Base-by-base conservation (phyloP, 2,797 vertebrate genomes). In the Gymnoscopelus microlampas region DNA sequence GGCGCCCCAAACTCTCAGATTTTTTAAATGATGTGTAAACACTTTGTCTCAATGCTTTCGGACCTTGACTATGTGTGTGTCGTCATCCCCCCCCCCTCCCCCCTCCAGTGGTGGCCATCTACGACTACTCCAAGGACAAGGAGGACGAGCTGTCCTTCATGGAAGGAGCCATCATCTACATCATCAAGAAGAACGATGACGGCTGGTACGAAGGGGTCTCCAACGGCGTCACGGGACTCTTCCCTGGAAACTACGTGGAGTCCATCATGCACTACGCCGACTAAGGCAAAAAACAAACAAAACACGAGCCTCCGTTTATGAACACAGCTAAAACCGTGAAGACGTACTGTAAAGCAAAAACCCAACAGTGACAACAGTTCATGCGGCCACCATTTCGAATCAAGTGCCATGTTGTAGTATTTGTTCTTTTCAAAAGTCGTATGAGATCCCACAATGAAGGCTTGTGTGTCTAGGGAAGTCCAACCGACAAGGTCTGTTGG, bases 191-290 rank as follows among this genome's bases (percentile, higher is more conserved):
- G 89, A 99, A 99, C 0, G 98, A 99, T 0, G 98, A 99, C 0
- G 98, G 98, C 89, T 99, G 98, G 98, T 99, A 95, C 76, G 98
- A 99, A 94, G 98, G 98, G 50, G 93, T 98, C 91, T 95, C 94
- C 91, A 98, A 98, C 65, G 96, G 96, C 82, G 95, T 98, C 87
- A 99, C 98, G 32, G 97, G 97, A 90, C 94, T 99, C 80, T 98
- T 99, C 88, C 98, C 97, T 39, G 98, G 98, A 86, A 99, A 99
- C 93, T 99, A 99, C 0, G 97, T 99, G 0, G 98, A 99, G 89
- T 96, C 97, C 76, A 97, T 99, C 95, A 99, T 99, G 97, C 98
- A 99, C 95, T 99, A 98, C 87, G 94, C 97, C 29, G 97, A 99
- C 94, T 98, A 95, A 93, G 80, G 75, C 51, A 53, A 29, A 59